A percentile compares a stretch with the other conserved stretches of the same genome.
Conservation (phyloP, 2,113 vertebrate species). For the Spermophilus dauricus region DNA sequence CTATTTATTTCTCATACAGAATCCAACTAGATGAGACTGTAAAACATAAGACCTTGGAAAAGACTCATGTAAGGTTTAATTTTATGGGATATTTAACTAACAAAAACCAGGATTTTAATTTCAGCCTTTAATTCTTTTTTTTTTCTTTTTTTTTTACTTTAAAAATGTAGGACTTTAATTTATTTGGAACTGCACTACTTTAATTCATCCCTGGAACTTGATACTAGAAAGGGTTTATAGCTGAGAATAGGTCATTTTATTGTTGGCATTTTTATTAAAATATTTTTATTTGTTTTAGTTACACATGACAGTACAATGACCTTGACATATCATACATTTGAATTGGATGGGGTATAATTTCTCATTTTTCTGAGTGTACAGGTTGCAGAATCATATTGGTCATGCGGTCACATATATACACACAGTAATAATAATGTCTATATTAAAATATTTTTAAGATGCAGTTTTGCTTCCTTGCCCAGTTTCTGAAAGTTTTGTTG, state of each 20-base stretch:
- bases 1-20: background rate
- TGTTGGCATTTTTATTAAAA: background rate
- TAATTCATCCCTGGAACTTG: conserved; percentile 2
- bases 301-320: no score
- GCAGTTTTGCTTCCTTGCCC: background rate
- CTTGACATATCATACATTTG: no score
- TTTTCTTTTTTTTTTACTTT: background rate
- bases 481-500: background rate
- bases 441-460: background rate
- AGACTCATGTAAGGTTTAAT: background rate
- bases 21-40: background rate
- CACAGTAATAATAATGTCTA: no score
- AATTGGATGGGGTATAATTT: no score
- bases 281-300: background rate
- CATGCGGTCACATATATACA: no score
- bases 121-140: background rate
- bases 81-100: conserved; percentile 13
- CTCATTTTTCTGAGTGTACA: no score
- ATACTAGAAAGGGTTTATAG: background rate
- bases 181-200: background rate
- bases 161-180: conserved; percentile 2
- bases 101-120: conserved; percentile 10
- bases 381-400: no score
- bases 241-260: background rate
- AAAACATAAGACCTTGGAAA: conserved; percentile 22